These are phyloP conservation scores for Propsilocerus akamusi DNA, from an alignment of 1,140 invertebrate genomes.

Conservation along the genomic window DNA sequence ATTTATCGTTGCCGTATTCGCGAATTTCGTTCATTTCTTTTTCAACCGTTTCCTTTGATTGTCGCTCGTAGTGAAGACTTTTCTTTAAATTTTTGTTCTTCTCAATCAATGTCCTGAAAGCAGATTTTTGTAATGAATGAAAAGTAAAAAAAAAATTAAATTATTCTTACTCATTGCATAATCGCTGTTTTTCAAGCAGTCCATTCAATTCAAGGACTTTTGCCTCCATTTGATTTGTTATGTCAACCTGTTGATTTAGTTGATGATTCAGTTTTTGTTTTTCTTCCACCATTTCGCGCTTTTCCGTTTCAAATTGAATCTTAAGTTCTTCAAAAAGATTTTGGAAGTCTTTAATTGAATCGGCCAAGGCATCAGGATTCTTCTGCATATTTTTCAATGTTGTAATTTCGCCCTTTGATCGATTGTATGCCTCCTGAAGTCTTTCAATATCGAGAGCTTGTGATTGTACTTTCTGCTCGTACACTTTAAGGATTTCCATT, in stretches of 20 bases:
- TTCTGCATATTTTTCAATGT: conserved; percentile 32
- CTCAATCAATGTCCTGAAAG: neutral
- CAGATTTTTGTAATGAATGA: neutral
- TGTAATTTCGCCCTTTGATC: conserved; percentile 31
- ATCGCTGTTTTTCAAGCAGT: conserved; percentile 20
- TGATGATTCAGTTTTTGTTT: conserved; percentile 23
- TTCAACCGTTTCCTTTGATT: conserved; percentile 10
- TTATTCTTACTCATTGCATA: conserved; percentile 10
- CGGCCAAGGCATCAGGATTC: conserved; percentile 29
- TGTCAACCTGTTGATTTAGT: conserved; percentile 23
- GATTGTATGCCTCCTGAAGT: conserved; percentile 31
- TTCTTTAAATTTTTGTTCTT: neutral
- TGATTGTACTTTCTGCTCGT: conserved; percentile 36
- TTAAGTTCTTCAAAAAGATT: conserved; percentile 40
- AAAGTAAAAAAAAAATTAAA: neutral
- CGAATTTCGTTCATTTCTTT: conserved; percentile 15
- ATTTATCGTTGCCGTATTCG: conserved; percentile 10
- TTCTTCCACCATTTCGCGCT: conserved; percentile 23
- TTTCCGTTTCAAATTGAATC: conserved; percentile 35
- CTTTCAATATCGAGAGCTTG: conserved; percentile 36
- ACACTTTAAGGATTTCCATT: conserved; percentile 34
- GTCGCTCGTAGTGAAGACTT: neutral
- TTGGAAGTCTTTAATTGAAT: conserved; percentile 40
- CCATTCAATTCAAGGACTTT: conserved; percentile 21
- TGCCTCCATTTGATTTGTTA: conserved; percentile 13